Evolutionary conservation across 2,888 invertebrate species (phyloP), one percentile per base, ranked within the genome.

Genomic region (Protophormia terraenovae): DNA sequence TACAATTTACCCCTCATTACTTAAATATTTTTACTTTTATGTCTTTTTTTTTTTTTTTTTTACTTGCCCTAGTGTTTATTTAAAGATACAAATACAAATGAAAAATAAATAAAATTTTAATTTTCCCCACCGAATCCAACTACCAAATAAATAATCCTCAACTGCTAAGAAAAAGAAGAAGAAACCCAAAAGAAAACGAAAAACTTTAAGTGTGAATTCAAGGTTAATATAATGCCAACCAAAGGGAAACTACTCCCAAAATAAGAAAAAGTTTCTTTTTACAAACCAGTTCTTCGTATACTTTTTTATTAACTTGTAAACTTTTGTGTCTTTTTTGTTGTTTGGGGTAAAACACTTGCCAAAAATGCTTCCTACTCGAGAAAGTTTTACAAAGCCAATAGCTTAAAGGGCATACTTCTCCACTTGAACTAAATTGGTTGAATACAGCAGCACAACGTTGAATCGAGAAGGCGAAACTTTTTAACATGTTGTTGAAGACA

Each of bases 361-460:
- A 50, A 50, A 50, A 32, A 6, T 27, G 50, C 12, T 71, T 71
- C 38, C 55, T 35, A 14, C 47, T 69, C 50, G 12, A 24, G n/a
- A 58, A 71, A 55, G 24, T 55, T n/a, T 12, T 4, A 55, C 38
- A 38, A 62, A 62, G 62, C 38, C 38, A 62, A 62, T 58, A 22
- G 29, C 19, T 41, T 32, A 10, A 32, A 72, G 72, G 16, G 29
- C 14, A 38, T 3, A 24, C 58, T 72, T 58, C 41, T 58, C 8
- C n/a, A 27, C n/a, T 29, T 7, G n/a, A 29, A 29, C n/a, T 29
- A n/a, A 8, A 27, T 55, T 55, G n/a, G 7, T 7, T n/a, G 7
- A 7, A 24, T 55, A 29, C 7, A 14, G 7, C 16, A 27, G 7
- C 16, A 27, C 14, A 55, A 7, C n/a, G 2, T 27, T 7, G n/a